Evolutionary conservation across 1,140 invertebrate species (phyloP).

Genomic region (Mizuhopecten yessoensis): DNA sequence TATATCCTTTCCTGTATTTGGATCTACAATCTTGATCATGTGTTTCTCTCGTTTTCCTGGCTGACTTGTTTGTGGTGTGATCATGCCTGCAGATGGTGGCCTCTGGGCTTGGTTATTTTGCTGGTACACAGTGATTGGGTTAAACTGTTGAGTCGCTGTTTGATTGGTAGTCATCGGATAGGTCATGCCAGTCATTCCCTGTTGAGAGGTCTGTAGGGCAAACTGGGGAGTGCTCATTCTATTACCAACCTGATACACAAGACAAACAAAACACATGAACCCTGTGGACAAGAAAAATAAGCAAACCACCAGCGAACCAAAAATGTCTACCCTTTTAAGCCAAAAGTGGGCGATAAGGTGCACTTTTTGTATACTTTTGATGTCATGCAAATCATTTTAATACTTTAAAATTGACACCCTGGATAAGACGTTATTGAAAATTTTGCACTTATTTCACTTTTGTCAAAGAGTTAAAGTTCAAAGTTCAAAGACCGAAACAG

Average conservation of each 20-base stretch:
- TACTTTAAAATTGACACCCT: no score
- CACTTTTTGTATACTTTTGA: no score
- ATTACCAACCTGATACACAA: slow-evolving; percentile 10
- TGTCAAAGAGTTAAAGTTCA: no score
- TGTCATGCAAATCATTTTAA: no score
- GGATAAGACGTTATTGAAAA: no score
- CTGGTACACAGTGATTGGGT: slow-evolving; percentile 19
- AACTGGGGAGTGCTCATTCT: background rate
- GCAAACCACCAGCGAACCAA: no score
- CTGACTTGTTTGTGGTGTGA: slow-evolving; percentile 34
- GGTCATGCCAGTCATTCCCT: background rate
- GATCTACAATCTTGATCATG: slow-evolving; percentile 72
- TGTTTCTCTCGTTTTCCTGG: slow-evolving; percentile 67
- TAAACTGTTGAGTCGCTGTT: background rate
- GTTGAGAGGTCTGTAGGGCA: background rate
- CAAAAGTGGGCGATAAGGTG: no score
- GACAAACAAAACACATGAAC: background rate
- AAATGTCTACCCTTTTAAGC: no score
- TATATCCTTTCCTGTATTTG: slow-evolving; percentile 71
- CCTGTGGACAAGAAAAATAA: background rate
- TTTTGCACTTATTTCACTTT: no score
- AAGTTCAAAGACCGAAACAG: no score
- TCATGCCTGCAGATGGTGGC: background rate
- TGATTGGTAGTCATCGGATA: background rate
- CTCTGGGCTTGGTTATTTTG: slow-evolving; percentile 19